Evolutionary conservation across 1,140 invertebrate species (phyloP), one percentile per base, ranked within the genome.

Genomic region (Trichonephila clavipes): DNA sequence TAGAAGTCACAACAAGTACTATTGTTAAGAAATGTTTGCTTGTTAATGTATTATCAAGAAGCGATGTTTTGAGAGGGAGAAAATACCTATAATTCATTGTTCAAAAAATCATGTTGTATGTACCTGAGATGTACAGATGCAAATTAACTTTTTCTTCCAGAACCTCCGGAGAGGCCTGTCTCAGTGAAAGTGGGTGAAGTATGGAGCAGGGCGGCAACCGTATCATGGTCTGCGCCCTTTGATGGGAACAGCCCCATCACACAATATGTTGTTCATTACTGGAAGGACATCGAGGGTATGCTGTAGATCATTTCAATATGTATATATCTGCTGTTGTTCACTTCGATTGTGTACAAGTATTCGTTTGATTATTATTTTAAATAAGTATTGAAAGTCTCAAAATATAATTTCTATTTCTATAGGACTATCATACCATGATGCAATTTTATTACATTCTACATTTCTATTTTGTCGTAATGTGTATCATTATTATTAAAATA

Each of bases 161-260:
- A 99, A 97, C 97, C 98, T 82, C 98, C 99, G 4, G 98, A 99
- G 96, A 97, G 98, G 89, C 98, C 99, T 0, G 98, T 97, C 95
- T 98, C 98, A 94, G 96, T 99, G 44, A 99, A 98, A 96, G 98
- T 99, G 51, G 96, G 98, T 44, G 98, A 99, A 95, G 98, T 98
- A 96, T 98, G 98, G 94, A 99, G 98, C 94, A 97, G 98, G 94
- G 97, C 97, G 4, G 98, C 99, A 82, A 98, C 98, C 95, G 96
- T 99, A 4, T 98, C 98, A 16, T 99, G 99, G 99, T 97, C 97
- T 40, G 95, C 95, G 44, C 98, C 98, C 19, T 99, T 99, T 95
- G 98, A 99, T 95, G 99, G 99, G 94, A 99, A 99, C 96, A 98
- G 98, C 21, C 98, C 98, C 0, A 98, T 99, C 94, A 98, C 97